Evolutionary conservation across 2,113 vertebrate species (phyloP).

Genomic region (Rattus norvegicus): GRCr8 NC_086031.1:80090001-80090500

Average conservation of each 20-base stretch:
- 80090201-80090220: background rate
- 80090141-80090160: background rate
- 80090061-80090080: background rate
- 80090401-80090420: background rate
- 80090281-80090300: background rate
- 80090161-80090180: background rate
- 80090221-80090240: background rate
- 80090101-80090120: background rate
- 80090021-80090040: background rate
- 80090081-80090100: background rate
- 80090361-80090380: background rate
- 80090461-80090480: background rate
- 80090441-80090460: background rate
- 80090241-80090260: background rate
- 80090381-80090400: background rate
- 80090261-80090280: background rate
- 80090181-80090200: background rate
- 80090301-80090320: background rate
- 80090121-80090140: background rate
- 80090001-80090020: background rate
- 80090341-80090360: slow-evolving; percentile 3
- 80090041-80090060: background rate
- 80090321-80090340: slow-evolving; percentile 5
- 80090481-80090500: background rate
- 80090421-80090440: background rate